Evolutionary conservation across 1,140 invertebrate genomes (phyloP), one percentile per base, ranked within the genome.

Genomic region (Sitobion miscanthi): DNA sequence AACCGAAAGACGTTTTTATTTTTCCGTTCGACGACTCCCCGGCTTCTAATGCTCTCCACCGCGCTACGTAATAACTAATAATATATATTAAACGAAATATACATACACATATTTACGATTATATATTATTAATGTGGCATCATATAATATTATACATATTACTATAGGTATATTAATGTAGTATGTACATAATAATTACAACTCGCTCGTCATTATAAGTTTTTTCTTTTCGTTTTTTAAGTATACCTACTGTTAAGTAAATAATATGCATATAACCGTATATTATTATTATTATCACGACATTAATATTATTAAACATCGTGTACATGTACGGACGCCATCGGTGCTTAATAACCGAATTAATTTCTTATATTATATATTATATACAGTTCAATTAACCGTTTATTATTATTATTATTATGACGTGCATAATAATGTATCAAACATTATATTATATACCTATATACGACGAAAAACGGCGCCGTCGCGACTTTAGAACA

Each of bases 371-470:
- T 57, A 30, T 52, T 7, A 5, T 62, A 62, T 62, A 77, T 77
- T n/a, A 17, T 35, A 77, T 91, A 30, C 90, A 49, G 90, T 69
- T 45, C 23, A 91, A 54, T 47, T 62, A 62, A 30, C 20, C 42
- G 62, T 62, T 57, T 91, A 62, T 91, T 45, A 69, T 62, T 57
- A 62, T 62, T 47, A 54, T 90, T 83, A 83, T 42, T 85, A 45
- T 45, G 83, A 42, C 23, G 83, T 85, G 35, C 35, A 83, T 38
- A 85, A 45, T 85, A 45, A 20, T 11, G 45, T 42, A 83, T 83
- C 21, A 62, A 17, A 69, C 14, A 69, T 69, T 69, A n/a, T n/a
- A n/a, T 69, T 17, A n/a, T 69, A 17, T 69, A 69, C 30, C 30
- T 69, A n/a, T 77, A 45, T 86, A 30, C 25, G 30, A 54, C 11